phyloP scores from a whole-genome alignment of 2,888 invertebrate species.

The Pseudococcus jackbeardsleyi region DNA sequence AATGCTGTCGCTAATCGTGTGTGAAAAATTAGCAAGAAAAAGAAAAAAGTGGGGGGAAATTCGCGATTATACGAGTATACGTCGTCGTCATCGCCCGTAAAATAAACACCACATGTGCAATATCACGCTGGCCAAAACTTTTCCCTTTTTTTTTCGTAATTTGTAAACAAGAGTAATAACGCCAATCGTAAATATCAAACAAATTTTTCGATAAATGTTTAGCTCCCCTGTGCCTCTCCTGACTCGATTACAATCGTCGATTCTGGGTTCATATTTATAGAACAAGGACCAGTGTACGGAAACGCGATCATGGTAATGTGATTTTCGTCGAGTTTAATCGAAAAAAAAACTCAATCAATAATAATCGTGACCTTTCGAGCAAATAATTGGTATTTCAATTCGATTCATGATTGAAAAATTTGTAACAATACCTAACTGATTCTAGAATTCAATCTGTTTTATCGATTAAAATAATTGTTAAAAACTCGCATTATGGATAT shows the following conservation, averaged over 20 bases:
- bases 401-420: no score
- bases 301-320: neutral
- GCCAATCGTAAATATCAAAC: neutral
- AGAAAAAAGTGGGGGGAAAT: neutral
- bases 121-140: neutral
- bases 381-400: neutral
- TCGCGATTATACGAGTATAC: neutral
- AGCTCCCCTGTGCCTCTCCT: neutral
- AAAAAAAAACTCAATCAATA: neutral
- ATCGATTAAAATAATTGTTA: no score
- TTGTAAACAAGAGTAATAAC: slow-evolving; percentile 9
- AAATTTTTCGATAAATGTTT: neutral
- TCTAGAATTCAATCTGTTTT: no score
- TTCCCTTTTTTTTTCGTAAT: neutral
- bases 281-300: slow-evolving; percentile 1
- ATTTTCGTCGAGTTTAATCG: neutral
- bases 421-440: no score
- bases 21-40: neutral
- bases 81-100: neutral
- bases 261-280: neutral
- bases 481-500: no score
- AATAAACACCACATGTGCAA: slow-evolving; percentile 18
- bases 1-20: slow-evolving; percentile 1
- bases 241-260: neutral
- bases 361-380: slow-evolving; percentile 21